Base-by-base conservation (phyloP, 2,888 invertebrate genomes). In the Boloria selene region DNA sequence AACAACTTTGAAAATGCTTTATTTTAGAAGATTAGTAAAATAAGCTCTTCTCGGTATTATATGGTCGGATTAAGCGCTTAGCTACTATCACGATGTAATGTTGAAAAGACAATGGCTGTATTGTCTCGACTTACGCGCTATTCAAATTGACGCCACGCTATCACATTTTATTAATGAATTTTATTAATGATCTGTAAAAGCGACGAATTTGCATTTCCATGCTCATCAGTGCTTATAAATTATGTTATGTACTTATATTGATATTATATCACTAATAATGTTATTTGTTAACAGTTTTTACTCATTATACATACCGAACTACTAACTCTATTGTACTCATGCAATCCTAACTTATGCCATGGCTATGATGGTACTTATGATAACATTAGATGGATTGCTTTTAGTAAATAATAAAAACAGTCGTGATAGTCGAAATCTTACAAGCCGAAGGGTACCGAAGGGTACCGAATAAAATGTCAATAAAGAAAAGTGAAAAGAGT, bases 41-140 rank as follows among this genome's bases (percentile, higher is more conserved):
- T 44, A 56, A 56, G 56, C 53, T 61, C 22, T 61, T 63, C 14
- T 61, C 53, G 65, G 63, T 68, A 73, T 76, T 73, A 73, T 72
- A 68, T 69, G 69, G 69, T 70, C 73, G 73, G 73, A 72, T 75
- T 74, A 74, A 74, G 74, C 73, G 67, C 72, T 64, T 42, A 56
- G 26, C 44, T 50, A 31, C 62, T 44, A 17, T 38, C 60, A 47
- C 45, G 53, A 69, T 63, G 68, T 68, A 64, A 38, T 64, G 71
- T 65, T 70, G 68, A 72, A 70, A 69, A 75, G 69, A 79, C 78
- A 77, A 80, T 77, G 71, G 71, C 18, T 60, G 72, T 74, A 79
- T 81, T 75, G 79, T 74, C 70, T 69, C 42, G 22, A 22, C 38
- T 31, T 38, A 3, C 16, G 45, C 56, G 44, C 44, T 53, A 52